Evolutionary conservation across 2,113 vertebrate genomes (phyloP).

Genomic region (Myrmecophaga tridactyla): DNA sequence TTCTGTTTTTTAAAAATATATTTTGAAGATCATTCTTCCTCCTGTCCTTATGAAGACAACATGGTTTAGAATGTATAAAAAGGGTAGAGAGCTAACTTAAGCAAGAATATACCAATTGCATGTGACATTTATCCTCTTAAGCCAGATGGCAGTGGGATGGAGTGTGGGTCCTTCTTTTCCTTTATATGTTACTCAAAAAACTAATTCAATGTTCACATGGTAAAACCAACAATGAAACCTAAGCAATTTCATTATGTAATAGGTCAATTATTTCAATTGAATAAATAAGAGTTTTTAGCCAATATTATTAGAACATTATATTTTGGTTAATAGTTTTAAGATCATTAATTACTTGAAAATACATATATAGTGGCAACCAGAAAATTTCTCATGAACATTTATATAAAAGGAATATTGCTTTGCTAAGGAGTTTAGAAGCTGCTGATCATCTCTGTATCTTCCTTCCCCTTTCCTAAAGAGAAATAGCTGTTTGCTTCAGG

Average conservation of each 20-base stretch:
- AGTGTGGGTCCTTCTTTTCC: conserved; percentile 13
- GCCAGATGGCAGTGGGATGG: conserved; percentile 5
- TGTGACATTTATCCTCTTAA: conserved; percentile 48
- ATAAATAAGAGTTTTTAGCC: neutral
- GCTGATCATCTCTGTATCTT: neutral
- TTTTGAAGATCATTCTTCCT: conserved; percentile 47
- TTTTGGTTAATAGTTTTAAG: conserved; percentile 7
- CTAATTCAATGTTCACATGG: conserved; percentile 14
- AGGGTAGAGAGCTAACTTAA: conserved; percentile 31
- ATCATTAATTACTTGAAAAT: neutral
- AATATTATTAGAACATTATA: neutral
- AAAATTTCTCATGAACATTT: neutral
- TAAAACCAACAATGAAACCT: conserved; percentile 14
- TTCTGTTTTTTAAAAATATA: conserved; percentile 59
- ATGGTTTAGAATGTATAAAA: conserved; percentile 56
- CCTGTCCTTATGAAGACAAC: conserved; percentile 42
- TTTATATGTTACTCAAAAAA: conserved; percentile 44
- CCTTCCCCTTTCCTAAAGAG: neutral
- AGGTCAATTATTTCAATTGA: neutral
- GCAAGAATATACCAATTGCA: conserved; percentile 32
- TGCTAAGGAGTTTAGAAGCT: neutral
- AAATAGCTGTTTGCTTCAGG: neutral
- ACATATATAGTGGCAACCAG: neutral
- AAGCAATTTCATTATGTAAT: neutral
- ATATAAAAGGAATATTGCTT: neutral